Conservation (phyloP, 2,888 invertebrate species). For the Thereva nobilitata region DNA sequence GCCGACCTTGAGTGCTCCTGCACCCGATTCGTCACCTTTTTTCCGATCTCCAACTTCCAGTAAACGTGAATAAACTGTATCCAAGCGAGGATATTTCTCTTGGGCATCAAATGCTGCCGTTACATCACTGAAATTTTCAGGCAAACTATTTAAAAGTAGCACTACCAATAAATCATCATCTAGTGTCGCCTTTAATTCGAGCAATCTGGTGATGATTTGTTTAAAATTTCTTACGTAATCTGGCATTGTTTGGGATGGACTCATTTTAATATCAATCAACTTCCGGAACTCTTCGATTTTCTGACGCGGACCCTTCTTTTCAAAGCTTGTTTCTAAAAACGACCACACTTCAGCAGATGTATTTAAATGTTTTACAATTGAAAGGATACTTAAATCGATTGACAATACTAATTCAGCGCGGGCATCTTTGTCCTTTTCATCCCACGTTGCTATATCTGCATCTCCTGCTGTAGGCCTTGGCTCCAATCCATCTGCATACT, state of each 20-base stretch:
- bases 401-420: too few species aligned
- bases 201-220: slow-evolving; percentile 23
- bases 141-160: slow-evolving; percentile 35
- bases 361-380: too few species aligned
- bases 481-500: too few species aligned
- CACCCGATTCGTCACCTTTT: too few species aligned
- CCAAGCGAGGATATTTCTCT: slow-evolving; percentile 21
- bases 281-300: slow-evolving; percentile 38
- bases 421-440: too few species aligned
- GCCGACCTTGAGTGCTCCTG: too few species aligned
- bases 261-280: slow-evolving; percentile 38
- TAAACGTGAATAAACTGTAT: slow-evolving; percentile 20
- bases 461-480: background rate
- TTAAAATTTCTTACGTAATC: slow-evolving; percentile 35
- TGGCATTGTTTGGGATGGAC: slow-evolving; percentile 15
- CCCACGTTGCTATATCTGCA: background rate
- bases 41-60: slow-evolving; percentile 31
- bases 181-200: slow-evolving; percentile 33
- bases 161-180: slow-evolving; percentile 35
- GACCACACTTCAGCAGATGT: too few species aligned
- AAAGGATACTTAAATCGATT: too few species aligned
- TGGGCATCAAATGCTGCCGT: slow-evolving; percentile 35
- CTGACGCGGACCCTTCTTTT: too few species aligned
- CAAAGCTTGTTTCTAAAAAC: too few species aligned
- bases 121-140: slow-evolving; percentile 27